Base-by-base conservation (phyloP, 2,113 vertebrate species). In the Boulengeromyrus knoepffleri region DNA sequence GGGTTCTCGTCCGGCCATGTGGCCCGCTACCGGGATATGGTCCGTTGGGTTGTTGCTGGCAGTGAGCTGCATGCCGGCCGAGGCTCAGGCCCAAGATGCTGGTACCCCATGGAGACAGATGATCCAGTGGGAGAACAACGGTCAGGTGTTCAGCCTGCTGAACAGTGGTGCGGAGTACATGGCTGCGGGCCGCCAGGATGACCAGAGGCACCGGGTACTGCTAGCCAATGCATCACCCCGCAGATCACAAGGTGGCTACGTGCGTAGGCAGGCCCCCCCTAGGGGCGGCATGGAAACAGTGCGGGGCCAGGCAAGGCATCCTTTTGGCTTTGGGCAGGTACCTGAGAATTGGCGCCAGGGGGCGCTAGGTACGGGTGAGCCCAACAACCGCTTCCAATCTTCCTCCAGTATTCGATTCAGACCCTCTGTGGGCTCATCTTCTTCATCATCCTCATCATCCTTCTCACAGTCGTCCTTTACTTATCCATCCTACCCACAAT, bases 51-150 rank as follows among this genome's bases (percentile, higher is more conserved):
- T 95, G 86, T 91, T 95, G 91, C 91, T 97, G 92, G 93, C 52
- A 94, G 90, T 2, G 94, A 94, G 90, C 94, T 94, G 93, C 95
- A 90, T 62, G 50, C 91, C 93, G 5, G 90, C 92, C 15, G 92
- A 94, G 90, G 93, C 93, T 88, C 93, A 93, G 36, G 94, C 92
- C 88, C 96, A 91, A 7, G 96, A 93, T 27, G 39, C 97, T 96
- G 47, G 95, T 94, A 94, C 27, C 97, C 96, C 0, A 97, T 99
- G 98, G 98, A 93, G 97, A 90, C 98, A 99, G 95, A 96, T 97
- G 93, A 99, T 99, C 92, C 98, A 97, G 84, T 99, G 98, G 98
- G 98, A 99, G 93, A 97, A 99, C 93, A 98, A 98, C 90, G 98
- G 98, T 5, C 95, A 96, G 31, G 90, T 97, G 83, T 99, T 96